Evolutionary conservation across 2,888 invertebrate species (phyloP).

Genomic region (Hydraecia micacea): DNA sequence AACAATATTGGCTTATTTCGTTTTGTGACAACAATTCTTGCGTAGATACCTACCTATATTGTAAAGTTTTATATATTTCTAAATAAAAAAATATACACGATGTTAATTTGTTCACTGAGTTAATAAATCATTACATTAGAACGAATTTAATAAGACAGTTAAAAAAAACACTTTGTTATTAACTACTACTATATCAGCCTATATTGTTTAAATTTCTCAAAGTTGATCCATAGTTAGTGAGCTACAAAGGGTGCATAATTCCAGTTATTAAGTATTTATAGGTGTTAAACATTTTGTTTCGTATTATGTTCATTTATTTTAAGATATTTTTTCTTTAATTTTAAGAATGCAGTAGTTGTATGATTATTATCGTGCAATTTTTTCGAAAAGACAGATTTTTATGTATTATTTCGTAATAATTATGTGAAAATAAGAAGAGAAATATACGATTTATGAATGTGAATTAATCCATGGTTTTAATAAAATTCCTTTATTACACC

Average conservation of each 20-base stretch:
- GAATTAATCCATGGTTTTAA: conserved; percentile 73
- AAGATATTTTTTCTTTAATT: conserved; percentile 66
- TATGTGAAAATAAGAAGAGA: conserved; percentile 75
- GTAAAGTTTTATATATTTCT: neutral
- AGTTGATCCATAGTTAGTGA: conserved; percentile 42
- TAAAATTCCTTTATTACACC: conserved; percentile 14
- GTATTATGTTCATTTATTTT: conserved; percentile 65
- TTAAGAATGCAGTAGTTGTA: conserved; percentile 71
- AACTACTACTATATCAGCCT: neutral
- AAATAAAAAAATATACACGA: neutral
- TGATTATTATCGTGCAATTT: conserved; percentile 73
- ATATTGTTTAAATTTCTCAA: conserved; percentile 30
- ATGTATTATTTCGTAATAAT: conserved; percentile 78
- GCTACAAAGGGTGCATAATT: conserved; percentile 64
- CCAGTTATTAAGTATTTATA: conserved; percentile 65
- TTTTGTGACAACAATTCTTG: neutral
- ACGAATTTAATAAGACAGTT: neutral
- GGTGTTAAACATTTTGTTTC: conserved; percentile 64
- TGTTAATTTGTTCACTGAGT: neutral
- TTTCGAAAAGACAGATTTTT: conserved; percentile 71
- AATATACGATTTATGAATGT: conserved; percentile 88
- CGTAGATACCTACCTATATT: neutral
- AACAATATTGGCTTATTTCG: conserved; percentile 12
- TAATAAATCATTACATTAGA: no score
- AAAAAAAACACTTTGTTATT: no score